phyloP scores from a whole-genome alignment of 2,113 vertebrate species.

The Melanerpes formicivorus region DNA sequence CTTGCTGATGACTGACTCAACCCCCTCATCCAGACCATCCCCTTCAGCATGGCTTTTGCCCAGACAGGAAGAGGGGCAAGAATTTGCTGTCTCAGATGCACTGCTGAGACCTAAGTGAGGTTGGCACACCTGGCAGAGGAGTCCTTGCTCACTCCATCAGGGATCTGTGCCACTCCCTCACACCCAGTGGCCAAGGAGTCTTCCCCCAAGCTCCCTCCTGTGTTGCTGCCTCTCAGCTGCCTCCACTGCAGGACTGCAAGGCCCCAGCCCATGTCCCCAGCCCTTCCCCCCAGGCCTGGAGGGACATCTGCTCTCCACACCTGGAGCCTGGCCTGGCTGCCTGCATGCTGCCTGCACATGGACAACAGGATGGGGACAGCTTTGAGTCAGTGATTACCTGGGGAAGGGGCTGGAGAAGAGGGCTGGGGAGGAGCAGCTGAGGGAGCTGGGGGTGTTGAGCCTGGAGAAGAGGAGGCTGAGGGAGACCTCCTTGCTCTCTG shows the following conservation, averaged over 20 bases:
- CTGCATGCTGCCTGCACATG: not conserved
- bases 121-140: not conserved
- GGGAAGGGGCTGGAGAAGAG: no score
- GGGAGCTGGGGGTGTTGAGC: no score
- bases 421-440: no score
- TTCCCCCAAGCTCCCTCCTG: not conserved
- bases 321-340: no score
- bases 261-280: not conserved
- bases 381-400: not conserved
- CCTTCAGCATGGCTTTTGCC: not conserved
- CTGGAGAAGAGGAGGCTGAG: no score
- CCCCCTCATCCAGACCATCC: not conserved
- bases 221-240: not conserved
- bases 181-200: fast-evolving
- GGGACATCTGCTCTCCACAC: not conserved
- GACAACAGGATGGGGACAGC: not conserved
- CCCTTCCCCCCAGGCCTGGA: not conserved
- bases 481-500: no score
- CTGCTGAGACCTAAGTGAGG: not conserved
- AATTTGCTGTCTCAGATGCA: not conserved
- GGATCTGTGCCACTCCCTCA: not conserved
- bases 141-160: not conserved
- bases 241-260: fast-evolving
- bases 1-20: no score
- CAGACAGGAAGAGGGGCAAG: not conserved